phyloP scores from a whole-genome alignment of 2,113 vertebrate species.

The Cryptoleucopteryx plumbea region DNA sequence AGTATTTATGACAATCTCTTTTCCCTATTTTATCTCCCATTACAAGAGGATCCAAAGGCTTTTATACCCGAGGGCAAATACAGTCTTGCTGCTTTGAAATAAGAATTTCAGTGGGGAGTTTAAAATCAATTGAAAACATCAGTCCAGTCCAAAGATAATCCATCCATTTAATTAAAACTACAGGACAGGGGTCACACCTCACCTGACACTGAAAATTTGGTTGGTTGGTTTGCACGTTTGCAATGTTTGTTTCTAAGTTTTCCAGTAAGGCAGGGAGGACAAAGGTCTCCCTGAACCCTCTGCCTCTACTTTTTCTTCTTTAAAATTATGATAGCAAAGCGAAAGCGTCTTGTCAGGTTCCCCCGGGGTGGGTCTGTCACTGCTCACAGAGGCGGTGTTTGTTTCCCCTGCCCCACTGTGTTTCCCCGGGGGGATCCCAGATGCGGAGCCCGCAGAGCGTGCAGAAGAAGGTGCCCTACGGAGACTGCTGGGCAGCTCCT shows the following conservation, averaged over 20 bases:
- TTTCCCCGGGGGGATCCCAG: not conserved
- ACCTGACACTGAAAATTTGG: not conserved
- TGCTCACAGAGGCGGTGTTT: fast-evolving
- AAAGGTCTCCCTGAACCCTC: not conserved
- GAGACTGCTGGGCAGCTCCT: not conserved
- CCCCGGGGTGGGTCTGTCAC: not conserved
- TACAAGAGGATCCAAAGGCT: not conserved
- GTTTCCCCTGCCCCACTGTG: not conserved
- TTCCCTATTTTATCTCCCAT: not conserved
- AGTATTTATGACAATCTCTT: not conserved
- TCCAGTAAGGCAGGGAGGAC: not conserved
- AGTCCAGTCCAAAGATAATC: not conserved
- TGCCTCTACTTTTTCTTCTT: not conserved
- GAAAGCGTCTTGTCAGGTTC: not conserved
- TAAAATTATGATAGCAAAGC: not conserved
- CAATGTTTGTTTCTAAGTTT: not conserved
- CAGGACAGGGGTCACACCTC: not conserved
- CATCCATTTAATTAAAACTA: not conserved
- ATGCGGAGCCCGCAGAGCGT: not conserved
- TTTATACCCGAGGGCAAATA: not conserved
- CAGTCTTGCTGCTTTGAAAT: not conserved
- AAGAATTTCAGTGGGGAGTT: not conserved
- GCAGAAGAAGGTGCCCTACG: not conserved
- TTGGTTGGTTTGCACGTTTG: not conserved
- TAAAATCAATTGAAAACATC: not conserved